Evolutionary conservation across 2,113 vertebrate species (phyloP), one percentile per base, ranked within the genome.

Genomic region (Ibidorhyncha struthersii): DNA sequence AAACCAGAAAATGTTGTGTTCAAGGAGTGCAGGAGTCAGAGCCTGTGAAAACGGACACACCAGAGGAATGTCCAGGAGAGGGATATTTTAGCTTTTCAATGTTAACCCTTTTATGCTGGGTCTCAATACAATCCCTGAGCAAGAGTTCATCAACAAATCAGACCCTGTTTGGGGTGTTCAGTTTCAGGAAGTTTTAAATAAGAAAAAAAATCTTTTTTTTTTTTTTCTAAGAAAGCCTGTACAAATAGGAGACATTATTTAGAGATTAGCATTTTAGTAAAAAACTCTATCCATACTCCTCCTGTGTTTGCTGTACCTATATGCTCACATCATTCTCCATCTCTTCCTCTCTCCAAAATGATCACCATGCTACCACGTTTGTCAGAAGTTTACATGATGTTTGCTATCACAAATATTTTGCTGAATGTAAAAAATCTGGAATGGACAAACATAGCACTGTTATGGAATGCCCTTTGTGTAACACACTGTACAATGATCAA

Each of bases 1-100:
- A 96, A 96, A 91, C 41, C 38, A 93, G 84, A 94, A 96, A 89
- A 89, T 49, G 21, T 93, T 95, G 7, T 76, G 65, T 81, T 93
- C 86, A 41, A 63, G 61, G 49, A 87, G 56, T 12, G 62, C 53
- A 85, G 66, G 49, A 92, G 32, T 58, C 82, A 70, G 70, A 86
- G 82, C 45, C 77, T 76, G 83, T 82, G 86, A 85, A 89, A 96
- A 79, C 0, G 56, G 70, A 76, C 81, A 34, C 32, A 30, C 7
- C 12, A 20, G 55, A 93, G 58, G 41, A 91, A 80, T 34, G 62
- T 79, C 62, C 66, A 88, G 38, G 26, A 74, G 17, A 81, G 22
- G 15, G 43, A 38, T 72, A 56, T 62, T 91, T 80, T 56, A 70
- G 16, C 23, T 82, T 84, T 69, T 45, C 36, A 50, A 7, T 34